These are phyloP conservation scores for Morelia viridis DNA, from an alignment of 2,797 vertebrate genomes.

Conservation along the genomic window DNA sequence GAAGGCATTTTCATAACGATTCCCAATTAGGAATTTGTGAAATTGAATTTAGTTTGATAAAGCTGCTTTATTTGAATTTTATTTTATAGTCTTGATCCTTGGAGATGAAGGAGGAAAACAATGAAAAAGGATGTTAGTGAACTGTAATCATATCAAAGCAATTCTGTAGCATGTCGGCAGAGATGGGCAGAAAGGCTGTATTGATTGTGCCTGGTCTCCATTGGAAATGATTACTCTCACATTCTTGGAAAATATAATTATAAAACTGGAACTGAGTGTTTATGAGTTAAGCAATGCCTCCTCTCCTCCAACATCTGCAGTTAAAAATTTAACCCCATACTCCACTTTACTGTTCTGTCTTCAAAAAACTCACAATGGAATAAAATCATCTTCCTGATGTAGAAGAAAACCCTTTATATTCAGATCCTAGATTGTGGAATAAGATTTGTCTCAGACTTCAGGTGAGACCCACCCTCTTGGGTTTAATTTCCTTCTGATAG, in stretches of 20 bases:
- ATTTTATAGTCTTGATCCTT: constrained; percentile 46
- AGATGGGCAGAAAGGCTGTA: constrained; percentile 63
- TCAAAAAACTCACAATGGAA: neutral
- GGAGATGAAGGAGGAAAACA: constrained; percentile 49
- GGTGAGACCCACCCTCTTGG: neutral
- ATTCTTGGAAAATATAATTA: constrained; percentile 73
- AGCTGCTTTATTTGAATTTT: constrained; percentile 55
- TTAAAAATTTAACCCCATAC: constrained; percentile 63
- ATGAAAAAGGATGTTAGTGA: constrained; percentile 58
- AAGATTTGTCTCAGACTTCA: neutral
- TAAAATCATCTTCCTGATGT: neutral
- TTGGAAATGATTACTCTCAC: constrained; percentile 62
- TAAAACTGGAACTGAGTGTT: constrained; percentile 68
- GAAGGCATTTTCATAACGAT: constrained; percentile 55
- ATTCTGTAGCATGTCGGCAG: constrained; percentile 58
- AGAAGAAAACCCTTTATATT: neutral
- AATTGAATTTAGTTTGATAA: constrained; percentile 59
- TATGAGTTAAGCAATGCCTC: constrained; percentile 53
- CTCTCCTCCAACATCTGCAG: constrained; percentile 51
- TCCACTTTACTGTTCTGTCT: neutral
- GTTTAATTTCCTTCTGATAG: neutral
- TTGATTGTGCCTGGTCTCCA: constrained; percentile 41
- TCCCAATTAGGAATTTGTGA: constrained; percentile 53
- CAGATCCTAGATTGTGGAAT: neutral
- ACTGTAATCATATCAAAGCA: constrained; percentile 65